Base-by-base conservation (phyloP, 1,140 invertebrate genomes). In the Nasonia longicornis region DNA sequence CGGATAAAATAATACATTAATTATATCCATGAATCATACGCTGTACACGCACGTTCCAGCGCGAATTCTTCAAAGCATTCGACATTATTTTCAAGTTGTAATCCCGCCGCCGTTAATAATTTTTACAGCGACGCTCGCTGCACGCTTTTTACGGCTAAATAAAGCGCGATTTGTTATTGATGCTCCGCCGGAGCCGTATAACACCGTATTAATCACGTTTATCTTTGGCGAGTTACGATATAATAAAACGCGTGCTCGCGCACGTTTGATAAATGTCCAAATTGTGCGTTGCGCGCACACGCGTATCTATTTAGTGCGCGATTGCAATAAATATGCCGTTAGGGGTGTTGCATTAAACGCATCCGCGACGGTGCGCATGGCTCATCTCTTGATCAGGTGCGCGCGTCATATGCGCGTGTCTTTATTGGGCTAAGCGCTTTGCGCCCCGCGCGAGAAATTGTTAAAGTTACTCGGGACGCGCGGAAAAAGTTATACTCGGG, bases 141-240 rank as follows among this genome's bases (percentile, higher is more conserved):
- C 6, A n/a, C 6, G 16, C 52, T 58, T 58, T 58, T 58, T 58
- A 58, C 52, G 52, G 52, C 52, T 58, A 7, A 58, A 58, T 58
- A 58, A 58, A 58, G 52, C 52, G 52, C 20, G 52, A 58, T 58
- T 58, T 7, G 52, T n/a, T 58, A 58, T 58, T 58, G 52, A 58
- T n/a, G 52, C 52, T 20, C 20, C 52, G 16, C 7, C 3, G 6
- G 52, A 7, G 6, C 16, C 20, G 52, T n/a, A 35, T 35, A 58
- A 58, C 2, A 20, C 52, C 38, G 20, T 58, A 58, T n/a, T 35
- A 70, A 70, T 70, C 69, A 70, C 16, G 31, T 70, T 70, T 70
- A 70, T 70, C 69, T 35, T 35, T 14, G 16, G 16, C 31, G 69
- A 35, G 69, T 58, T 70, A 70, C 69, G 31, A 70, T 83, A 79